phyloP scores from a whole-genome alignment of 2,888 invertebrate genomes.

The Stegophylla sp. region DNA sequence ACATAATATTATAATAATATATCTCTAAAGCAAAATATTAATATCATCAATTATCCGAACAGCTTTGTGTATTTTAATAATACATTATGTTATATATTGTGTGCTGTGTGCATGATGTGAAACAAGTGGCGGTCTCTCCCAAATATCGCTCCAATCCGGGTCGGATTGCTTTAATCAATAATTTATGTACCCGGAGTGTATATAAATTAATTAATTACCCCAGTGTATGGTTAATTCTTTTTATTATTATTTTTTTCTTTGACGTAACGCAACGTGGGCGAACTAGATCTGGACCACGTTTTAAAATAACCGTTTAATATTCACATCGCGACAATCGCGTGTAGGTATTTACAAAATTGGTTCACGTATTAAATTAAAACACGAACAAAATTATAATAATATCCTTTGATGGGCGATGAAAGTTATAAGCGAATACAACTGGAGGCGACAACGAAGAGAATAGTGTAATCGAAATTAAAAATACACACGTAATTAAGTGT shows the following conservation, averaged over 20 bases:
- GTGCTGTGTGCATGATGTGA: not conserved
- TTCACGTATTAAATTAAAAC: slow-evolving; percentile 49
- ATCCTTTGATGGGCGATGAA: slow-evolving; percentile 46
- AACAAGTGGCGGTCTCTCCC: slow-evolving; percentile 33
- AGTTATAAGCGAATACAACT: slow-evolving; percentile 11
- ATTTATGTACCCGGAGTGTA: not conserved
- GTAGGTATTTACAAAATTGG: slow-evolving; percentile 34
- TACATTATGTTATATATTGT: too few species aligned
- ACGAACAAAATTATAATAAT: slow-evolving; percentile 28
- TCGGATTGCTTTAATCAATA: slow-evolving; percentile 37
- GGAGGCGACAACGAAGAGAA: not conserved
- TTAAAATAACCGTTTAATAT: slow-evolving; percentile 20
- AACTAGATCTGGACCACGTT: slow-evolving; percentile 41
- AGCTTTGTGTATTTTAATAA: not conserved
- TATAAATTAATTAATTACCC: slow-evolving; percentile 49
- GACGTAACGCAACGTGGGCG: slow-evolving; percentile 14
- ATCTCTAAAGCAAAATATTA: not conserved
- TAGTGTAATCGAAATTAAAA: not conserved
- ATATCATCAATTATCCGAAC: not conserved
- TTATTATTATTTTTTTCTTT: not conserved
- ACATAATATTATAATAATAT: too few species aligned
- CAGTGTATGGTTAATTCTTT: not conserved
- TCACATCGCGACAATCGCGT: slow-evolving; percentile 46
- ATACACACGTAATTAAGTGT: not conserved
- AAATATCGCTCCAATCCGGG: slow-evolving; percentile 11